phyloP scores from a whole-genome alignment of 2,113 vertebrate genomes.

The Xiphorhynchus elegans region DNA sequence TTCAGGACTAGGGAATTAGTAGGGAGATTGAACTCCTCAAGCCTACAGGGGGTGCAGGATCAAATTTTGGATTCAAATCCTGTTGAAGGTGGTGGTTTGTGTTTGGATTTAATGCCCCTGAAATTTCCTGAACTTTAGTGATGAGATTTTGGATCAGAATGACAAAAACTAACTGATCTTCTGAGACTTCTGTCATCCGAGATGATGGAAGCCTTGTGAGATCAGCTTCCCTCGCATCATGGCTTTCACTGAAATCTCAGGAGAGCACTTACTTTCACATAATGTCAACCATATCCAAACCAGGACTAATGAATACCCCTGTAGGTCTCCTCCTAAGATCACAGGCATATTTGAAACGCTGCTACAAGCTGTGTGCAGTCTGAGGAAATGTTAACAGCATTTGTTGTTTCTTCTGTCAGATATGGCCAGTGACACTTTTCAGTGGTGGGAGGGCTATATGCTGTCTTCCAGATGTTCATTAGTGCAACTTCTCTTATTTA shows the following conservation, averaged over 20 bases:
- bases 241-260: constrained; percentile 46
- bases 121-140: constrained; percentile 41
- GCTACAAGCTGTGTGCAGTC: constrained; percentile 28
- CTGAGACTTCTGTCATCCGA: constrained; percentile 57
- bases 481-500: constrained; percentile 27
- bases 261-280: constrained; percentile 52
- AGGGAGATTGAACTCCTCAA: neutral
- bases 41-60: neutral
- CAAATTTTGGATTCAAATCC: neutral
- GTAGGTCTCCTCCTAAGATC: constrained; percentile 15
- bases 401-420: constrained; percentile 36
- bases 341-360: constrained; percentile 37
- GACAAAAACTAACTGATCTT: constrained; percentile 59
- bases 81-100: neutral
- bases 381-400: constrained; percentile 1
- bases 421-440: neutral
- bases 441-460: neutral
- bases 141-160: constrained; percentile 46
- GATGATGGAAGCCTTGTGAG: constrained; percentile 67
- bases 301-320: neutral
- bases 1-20: neutral
- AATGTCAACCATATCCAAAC: constrained; percentile 53
- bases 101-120: constrained; percentile 25
- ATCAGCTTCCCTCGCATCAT: constrained; percentile 52
- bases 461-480: constrained; percentile 51